Base-by-base conservation (phyloP, 2,797 vertebrate genomes). In the Choloepus didactylus region DNA sequence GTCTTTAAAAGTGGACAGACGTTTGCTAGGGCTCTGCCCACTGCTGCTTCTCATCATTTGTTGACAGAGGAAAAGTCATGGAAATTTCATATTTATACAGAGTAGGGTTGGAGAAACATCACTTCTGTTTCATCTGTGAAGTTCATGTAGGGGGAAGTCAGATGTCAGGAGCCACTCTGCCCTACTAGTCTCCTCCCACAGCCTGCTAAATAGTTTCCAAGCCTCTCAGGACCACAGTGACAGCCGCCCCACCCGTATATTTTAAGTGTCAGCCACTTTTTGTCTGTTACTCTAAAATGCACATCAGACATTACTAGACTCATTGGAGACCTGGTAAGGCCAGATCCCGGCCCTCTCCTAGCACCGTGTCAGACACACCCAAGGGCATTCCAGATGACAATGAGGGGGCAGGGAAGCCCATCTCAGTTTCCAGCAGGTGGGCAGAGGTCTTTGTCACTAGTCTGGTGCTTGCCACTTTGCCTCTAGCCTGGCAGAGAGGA, bases 261-360 rank as follows among this genome's bases (percentile, higher is more conserved):
- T 88, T 69, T 59, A 66, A 93, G 49, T 19, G 10, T 54, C 49
- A 7, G 11, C 60, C 41, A 64, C 82, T 88, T 95, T 72, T 91
- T 70, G 16, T 83, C n/a, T 85, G 66, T 94, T 73, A 64, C 86
- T 95, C 6, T 81, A 76, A 93, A 86, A 84, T 18, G n/a, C 23
- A 19, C 29, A 35, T 25, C 83, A 93, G 83, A 87, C 83, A 89
- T 89, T 93, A 54, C 88, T 11, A 72, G 89, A 76, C n/a, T n/a
- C n/a, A 60, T 5, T 0, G 0, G 87, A 87, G 75, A 87, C 66
- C 73, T 87, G 1, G 1, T 46, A 70, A 88, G 75, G 76, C 88
- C 81, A 82, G 79, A 67, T 15, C 11, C 64, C 12, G 5, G 44
- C n/a, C 76, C 25, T 80, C 69, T 80, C 69, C 66, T 69, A 67